Evolutionary conservation across 2,113 vertebrate species (phyloP).

Genomic region (Tragelaphus scriptus): DNA sequence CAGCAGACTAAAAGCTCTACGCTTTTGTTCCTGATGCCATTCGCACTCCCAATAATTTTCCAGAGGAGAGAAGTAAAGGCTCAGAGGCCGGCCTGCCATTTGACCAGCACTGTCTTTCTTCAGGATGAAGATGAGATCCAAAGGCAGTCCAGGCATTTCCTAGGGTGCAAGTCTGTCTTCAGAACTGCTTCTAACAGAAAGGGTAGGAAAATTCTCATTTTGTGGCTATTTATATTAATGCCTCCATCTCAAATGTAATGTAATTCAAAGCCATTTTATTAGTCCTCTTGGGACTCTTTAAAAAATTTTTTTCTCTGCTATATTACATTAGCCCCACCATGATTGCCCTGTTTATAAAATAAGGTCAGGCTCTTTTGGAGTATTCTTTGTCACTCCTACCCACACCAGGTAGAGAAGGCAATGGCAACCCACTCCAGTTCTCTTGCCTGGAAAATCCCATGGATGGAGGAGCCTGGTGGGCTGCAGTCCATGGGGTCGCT

Average conservation of each 20-base stretch:
- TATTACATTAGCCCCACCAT: constrained; percentile 58
- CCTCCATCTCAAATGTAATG: constrained; percentile 48
- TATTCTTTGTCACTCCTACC: neutral
- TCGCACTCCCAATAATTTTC: neutral
- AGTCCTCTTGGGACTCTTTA: constrained; percentile 52
- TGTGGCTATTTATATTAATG: constrained; percentile 53
- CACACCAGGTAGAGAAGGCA: neutral
- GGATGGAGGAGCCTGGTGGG: too few species aligned
- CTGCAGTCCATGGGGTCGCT: too few species aligned
- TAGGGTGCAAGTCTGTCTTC: neutral
- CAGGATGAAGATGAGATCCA: neutral
- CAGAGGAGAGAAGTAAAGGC: neutral
- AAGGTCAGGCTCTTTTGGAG: constrained; percentile 9
- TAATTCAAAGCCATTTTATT: constrained; percentile 69
- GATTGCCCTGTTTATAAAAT: constrained; percentile 31
- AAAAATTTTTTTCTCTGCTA: constrained; percentile 5
- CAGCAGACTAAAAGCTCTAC: too few species aligned
- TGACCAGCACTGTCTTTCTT: neutral
- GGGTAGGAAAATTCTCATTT: constrained; percentile 51
- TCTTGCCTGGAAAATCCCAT: too few species aligned
- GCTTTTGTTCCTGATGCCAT: neutral
- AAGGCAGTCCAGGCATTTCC: neutral
- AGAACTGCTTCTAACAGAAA: neutral
- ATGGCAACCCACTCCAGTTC: too few species aligned
- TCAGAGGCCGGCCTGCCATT: neutral